Evolutionary conservation across 2,113 vertebrate genomes (phyloP), one percentile per base, ranked within the genome.

Genomic region (Desmodus rotundus): DNA sequence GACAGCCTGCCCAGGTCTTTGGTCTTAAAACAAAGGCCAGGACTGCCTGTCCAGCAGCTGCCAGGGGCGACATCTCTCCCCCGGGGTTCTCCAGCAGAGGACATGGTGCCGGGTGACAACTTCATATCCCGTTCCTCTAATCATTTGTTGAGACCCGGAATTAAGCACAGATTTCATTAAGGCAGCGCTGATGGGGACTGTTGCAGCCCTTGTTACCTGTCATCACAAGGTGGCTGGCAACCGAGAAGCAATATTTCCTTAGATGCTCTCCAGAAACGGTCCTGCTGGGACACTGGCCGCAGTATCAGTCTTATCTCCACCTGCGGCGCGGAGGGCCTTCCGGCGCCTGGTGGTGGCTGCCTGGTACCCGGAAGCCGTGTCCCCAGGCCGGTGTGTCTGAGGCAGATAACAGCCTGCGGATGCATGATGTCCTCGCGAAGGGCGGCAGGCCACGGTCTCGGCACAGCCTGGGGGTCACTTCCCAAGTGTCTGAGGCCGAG

Each of bases 121-220:
- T 73, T 0, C 15, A 6, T 78, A n/a, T 54, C 16, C 54, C 16
- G 54, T 65, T 36, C 77, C 87, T 93, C 74, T 26, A 3, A 70
- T 82, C 78, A 6, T 61, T 68, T 50, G n/a, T 73, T 11, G 54
- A 67, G 43, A 68, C 47, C 65, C 91, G 38, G 0, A 33, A 5
- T 65, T 11, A 58, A 78, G 92, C 77, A 7, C 14, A 19, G 86
- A 43, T 88, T 94, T 98, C 96, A 97, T 97, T 95, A 89, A 96
- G 88, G 70, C 33, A 4, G 77, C 0, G 6, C 1, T 72, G 85
- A 70, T 68, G 89, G 94, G 88, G 97, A 76, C 15, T 20, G 54
- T 52, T 11, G 33, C 47, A 13, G 86, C 92, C 81, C 92, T 77
- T 78, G 0, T 84, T 1, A 47, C 76, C 90, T 97, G 94, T 88